Percentiles rank a stretch among this genome's conserved stretches.
Conservation (phyloP, 1,140 invertebrate species). For the Drosophila chauvacae region DNA sequence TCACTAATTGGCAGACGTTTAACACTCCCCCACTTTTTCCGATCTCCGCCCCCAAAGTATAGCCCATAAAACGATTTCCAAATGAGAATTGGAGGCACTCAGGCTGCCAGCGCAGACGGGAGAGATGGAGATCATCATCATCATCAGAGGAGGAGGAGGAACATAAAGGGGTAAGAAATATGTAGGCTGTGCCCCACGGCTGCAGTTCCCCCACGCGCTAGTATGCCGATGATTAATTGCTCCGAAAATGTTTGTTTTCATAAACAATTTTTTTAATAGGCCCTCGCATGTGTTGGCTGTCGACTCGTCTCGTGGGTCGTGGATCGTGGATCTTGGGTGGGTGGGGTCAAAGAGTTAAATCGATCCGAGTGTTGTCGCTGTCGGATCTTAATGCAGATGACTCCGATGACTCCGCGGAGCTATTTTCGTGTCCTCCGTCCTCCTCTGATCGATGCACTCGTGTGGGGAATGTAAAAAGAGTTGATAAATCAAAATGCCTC, state of each 20-base stretch:
- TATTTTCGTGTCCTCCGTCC: slow-evolving; percentile 47
- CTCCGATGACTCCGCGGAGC: slow-evolving; percentile 53
- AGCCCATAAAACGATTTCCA: slow-evolving; percentile 46
- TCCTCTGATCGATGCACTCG: slow-evolving; percentile 66
- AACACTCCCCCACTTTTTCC: slow-evolving; percentile 53
- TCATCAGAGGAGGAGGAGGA: slow-evolving; percentile 10
- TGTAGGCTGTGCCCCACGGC: slow-evolving; percentile 10
- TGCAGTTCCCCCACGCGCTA: slow-evolving; percentile 63
- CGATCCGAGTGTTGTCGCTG: slow-evolving; percentile 72
- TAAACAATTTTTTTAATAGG: slow-evolving; percentile 83
- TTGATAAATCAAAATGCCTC: slow-evolving; percentile 80
- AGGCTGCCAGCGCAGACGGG: slow-evolving; percentile 29
- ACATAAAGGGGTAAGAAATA: slow-evolving; percentile 28
- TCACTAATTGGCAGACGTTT: slow-evolving; percentile 79
- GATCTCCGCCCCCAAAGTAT: neutral
- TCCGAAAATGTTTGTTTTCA: slow-evolving; percentile 80
- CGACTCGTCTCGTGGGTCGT: slow-evolving; percentile 1
- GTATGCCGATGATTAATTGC: slow-evolving; percentile 73
- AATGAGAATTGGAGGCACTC: slow-evolving; percentile 65
- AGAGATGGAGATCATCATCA: slow-evolving; percentile 62
- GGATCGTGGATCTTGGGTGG: slow-evolving; percentile 33
- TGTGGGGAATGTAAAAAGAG: slow-evolving; percentile 79
- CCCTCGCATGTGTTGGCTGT: slow-evolving; percentile 58
- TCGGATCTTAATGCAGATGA: slow-evolving; percentile 71
- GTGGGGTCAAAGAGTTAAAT: slow-evolving; percentile 80